phyloP scores from a whole-genome alignment of 2,797 vertebrate species.

The Myripristis murdjan region DNA sequence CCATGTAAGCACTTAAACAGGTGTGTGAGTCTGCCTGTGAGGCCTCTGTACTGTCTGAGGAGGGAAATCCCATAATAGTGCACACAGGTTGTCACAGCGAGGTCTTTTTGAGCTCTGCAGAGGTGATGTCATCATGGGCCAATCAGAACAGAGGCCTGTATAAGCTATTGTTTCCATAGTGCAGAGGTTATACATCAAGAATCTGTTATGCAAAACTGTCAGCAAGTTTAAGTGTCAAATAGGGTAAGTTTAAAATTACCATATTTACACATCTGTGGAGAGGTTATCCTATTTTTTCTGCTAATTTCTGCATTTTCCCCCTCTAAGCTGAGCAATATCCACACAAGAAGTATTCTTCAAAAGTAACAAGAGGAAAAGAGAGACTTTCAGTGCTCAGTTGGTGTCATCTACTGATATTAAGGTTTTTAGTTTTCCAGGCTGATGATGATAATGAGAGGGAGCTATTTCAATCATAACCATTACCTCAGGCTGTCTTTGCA shows the following conservation, averaged over 20 bases:
- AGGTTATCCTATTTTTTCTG: not conserved
- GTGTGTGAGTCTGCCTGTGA: slow-evolving; percentile 55
- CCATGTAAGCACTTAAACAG: slow-evolving; percentile 51
- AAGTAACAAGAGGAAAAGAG: not conserved
- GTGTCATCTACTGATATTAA: not conserved
- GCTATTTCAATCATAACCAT: not conserved
- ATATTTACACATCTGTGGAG: slow-evolving; percentile 1
- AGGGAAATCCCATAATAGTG: slow-evolving; percentile 47
- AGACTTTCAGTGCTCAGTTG: not conserved
- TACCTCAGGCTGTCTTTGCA: not conserved
- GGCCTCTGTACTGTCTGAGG: slow-evolving; percentile 25
- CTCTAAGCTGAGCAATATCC: not conserved
- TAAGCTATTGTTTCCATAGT: slow-evolving; percentile 19
- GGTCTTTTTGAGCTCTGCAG: slow-evolving; percentile 34
- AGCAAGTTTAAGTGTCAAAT: not conserved
- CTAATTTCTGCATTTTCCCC: not conserved
- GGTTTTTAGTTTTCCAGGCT: not conserved
- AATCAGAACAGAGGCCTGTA: slow-evolving; percentile 38
- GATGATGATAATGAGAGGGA: not conserved
- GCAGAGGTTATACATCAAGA: slow-evolving; percentile 13
- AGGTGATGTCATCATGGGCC: slow-evolving; percentile 61
- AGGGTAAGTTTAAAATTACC: not conserved
- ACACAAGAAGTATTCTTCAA: not conserved
- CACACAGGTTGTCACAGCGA: slow-evolving; percentile 45
- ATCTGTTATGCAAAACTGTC: slow-evolving; percentile 47